These are phyloP conservation scores for Actinia equina DNA, from an alignment of 64 coral and sea anemone genomes.

Conservation along the genomic window DNA sequence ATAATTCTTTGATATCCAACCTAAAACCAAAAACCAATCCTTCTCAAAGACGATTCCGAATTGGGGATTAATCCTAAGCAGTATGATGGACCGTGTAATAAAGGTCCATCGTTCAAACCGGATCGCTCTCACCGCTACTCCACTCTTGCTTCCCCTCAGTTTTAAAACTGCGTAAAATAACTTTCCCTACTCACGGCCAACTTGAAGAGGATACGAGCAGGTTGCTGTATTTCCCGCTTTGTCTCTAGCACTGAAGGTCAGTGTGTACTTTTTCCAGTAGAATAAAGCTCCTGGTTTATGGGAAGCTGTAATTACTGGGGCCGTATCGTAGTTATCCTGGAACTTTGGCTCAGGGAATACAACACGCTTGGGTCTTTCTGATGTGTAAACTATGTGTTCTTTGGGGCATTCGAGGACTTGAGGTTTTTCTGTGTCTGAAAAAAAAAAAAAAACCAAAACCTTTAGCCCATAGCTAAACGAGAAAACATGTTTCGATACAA, in stretches of 20 bases:
- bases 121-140: too few species aligned
- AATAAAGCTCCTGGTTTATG: background rate
- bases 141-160: too few species aligned
- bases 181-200: conserved; percentile 13
- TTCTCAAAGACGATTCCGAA: too few species aligned
- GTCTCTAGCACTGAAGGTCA: conserved; percentile 12
- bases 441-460: background rate
- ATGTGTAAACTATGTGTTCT: background rate
- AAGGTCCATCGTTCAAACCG: too few species aligned
- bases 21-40: too few species aligned
- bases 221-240: conserved; percentile 8
- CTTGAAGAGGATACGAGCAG: conserved; percentile 3
- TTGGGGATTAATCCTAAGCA: too few species aligned
- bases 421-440: conserved; percentile 23
- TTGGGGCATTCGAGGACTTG: background rate
- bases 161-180: background rate
- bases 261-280: background rate
- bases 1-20: too few species aligned
- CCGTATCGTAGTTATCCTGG: conserved; percentile 12
- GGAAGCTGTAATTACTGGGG: background rate
- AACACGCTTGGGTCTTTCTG: background rate
- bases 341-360: background rate
- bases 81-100: too few species aligned
- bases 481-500: too few species aligned
- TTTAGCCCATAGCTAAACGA: background rate